Evolutionary conservation across 2,888 invertebrate species (phyloP).

Genomic region (Chaetoderma sp.): DNA sequence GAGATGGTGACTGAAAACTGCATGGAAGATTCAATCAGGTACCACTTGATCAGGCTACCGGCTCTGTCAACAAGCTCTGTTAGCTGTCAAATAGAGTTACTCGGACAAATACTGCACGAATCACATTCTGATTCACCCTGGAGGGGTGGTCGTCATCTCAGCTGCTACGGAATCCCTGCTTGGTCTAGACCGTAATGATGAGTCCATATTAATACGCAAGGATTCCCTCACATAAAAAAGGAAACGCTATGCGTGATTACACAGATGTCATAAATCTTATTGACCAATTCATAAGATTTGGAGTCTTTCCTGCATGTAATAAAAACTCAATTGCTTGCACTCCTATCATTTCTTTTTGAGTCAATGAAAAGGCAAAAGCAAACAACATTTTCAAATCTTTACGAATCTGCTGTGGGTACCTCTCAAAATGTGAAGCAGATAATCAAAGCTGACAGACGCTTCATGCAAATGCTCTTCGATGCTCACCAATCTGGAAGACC

Average conservation of each 20-base stretch:
- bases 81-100: not conserved
- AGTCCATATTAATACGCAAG: not conserved
- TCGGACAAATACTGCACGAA: not conserved
- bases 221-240: not conserved
- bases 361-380: not conserved
- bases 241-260: not conserved
- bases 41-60: not conserved
- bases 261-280: not conserved
- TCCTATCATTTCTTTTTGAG: not conserved
- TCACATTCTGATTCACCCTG: not conserved
- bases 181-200: not conserved
- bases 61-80: not conserved
- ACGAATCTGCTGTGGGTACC: not conserved
- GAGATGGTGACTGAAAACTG: not conserved
- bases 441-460: no score
- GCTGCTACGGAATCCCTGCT: not conserved
- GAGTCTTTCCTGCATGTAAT: not conserved
- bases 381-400: not conserved
- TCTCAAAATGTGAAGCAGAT: not conserved
- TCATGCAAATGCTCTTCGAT: no score
- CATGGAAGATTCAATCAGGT: not conserved
- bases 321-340: no score
- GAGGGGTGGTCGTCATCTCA: no score
- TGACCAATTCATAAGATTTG: not conserved
- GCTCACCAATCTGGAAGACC: no score